A percentile compares a stretch with the other conserved stretches of the same genome.
Evolutionary conservation across 1,140 invertebrate genomes (phyloP).

Genomic region (Radopholus similis): DNA sequence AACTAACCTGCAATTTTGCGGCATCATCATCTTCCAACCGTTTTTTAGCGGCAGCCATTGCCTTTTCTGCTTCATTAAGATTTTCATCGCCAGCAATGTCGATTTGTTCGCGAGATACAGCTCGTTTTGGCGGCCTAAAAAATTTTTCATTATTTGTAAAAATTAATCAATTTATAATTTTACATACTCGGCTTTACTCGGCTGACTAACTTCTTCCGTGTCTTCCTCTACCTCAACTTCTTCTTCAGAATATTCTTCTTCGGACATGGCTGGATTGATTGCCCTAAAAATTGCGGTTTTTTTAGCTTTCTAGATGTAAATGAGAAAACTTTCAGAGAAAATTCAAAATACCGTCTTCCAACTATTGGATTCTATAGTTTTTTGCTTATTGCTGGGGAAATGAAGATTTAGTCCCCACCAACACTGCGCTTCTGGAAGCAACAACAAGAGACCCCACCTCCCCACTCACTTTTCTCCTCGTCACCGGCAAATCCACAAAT

Average conservation of each 20-base stretch:
- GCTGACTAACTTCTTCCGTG: conserved; percentile 36
- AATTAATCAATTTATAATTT: not conserved
- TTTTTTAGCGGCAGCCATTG: conserved; percentile 53
- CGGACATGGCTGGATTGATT: not conserved
- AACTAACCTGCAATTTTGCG: conserved; percentile 56
- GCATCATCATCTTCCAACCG: conserved; percentile 57
- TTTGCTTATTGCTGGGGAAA: too few relatives aligned
- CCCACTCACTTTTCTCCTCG: too few relatives aligned
- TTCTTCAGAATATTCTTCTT: conserved; percentile 32
- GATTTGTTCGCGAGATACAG: not conserved
- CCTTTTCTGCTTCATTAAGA: conserved; percentile 63
- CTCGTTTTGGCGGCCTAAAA: conserved; percentile 11
- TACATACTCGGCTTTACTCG: conserved; percentile 1
- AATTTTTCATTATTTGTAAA: not conserved
- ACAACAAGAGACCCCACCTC: too few relatives aligned
- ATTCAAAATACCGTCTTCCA: too few relatives aligned
- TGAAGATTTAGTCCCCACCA: too few relatives aligned
- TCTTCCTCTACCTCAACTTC: conserved; percentile 50
- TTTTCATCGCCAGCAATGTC: conserved; percentile 77
- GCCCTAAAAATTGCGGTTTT: not conserved
- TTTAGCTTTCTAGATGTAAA: too few relatives aligned
- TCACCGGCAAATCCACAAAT: too few relatives aligned
- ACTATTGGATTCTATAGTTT: too few relatives aligned
- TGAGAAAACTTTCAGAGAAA: too few relatives aligned
- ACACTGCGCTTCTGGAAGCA: too few relatives aligned